Evolutionary conservation across 2,113 vertebrate genomes (phyloP).

Genomic region (Ceuthmochares aereus): DNA sequence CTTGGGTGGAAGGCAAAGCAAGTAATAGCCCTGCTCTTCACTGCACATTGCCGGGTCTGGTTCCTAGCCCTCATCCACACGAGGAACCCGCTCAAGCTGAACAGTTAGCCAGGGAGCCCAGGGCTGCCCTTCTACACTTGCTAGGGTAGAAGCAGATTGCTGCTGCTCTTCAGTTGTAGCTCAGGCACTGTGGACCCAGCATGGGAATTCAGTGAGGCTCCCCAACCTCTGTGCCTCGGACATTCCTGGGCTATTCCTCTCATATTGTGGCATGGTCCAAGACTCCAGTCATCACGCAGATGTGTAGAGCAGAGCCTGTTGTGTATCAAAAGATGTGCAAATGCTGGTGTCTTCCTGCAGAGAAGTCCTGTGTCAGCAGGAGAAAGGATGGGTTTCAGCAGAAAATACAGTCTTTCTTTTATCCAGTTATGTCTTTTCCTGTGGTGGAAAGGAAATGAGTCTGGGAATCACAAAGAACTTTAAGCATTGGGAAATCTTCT

Average conservation of each 20-base stretch:
- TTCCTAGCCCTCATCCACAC: neutral
- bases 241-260: neutral
- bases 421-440: neutral
- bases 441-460: constrained; percentile 30
- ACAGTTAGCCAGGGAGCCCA: neutral
- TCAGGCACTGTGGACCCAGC: neutral
- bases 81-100: neutral
- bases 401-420: neutral
- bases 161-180: neutral
- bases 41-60: accelerated
- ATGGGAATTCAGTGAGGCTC: neutral
- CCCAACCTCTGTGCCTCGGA: accelerated
- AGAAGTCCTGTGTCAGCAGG: neutral
- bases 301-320: neutral
- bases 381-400: neutral
- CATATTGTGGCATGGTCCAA: neutral
- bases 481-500: constrained; percentile 28
- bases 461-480: constrained; percentile 46
- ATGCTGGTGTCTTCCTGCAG: neutral
- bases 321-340: neutral
- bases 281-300: neutral
- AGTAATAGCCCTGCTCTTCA: neutral
- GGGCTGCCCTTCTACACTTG: neutral
- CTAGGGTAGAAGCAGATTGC: neutral
- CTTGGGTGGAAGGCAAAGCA: neutral